A percentile compares a stretch with the other conserved stretches of the same genome.
phyloP scores from a whole-genome alignment of 2,888 invertebrate genomes.

The Drosophila infuscata region DNA sequence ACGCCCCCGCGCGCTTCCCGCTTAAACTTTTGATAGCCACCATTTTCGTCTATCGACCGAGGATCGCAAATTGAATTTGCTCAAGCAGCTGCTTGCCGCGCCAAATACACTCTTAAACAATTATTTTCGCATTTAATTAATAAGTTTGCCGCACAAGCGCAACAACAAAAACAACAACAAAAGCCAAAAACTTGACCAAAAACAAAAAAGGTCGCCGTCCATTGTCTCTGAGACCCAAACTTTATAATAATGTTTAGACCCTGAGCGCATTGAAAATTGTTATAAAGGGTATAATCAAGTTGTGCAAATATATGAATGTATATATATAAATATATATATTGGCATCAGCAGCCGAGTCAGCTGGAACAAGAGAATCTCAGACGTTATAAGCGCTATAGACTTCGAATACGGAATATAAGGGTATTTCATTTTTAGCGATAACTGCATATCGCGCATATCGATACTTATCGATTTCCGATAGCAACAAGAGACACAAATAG shows the following conservation, averaged over 20 bases:
- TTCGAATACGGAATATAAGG: neutral
- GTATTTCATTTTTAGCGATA: neutral
- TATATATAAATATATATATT: neutral
- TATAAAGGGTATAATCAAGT: neutral
- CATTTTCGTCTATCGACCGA: slow-evolving; percentile 20
- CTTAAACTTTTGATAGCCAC: neutral
- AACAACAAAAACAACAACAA: slow-evolving; percentile 32
- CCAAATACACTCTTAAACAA: slow-evolving; percentile 55
- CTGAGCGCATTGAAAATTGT: neutral
- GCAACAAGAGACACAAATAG: neutral
- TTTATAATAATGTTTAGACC: slow-evolving; percentile 41
- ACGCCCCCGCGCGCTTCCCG: neutral
- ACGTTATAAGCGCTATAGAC: neutral
- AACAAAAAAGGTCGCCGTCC: slow-evolving; percentile 42
- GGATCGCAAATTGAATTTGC: slow-evolving; percentile 72
- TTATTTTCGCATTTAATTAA: slow-evolving; percentile 71
- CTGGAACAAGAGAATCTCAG: neutral
- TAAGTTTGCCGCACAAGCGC: slow-evolving; percentile 53
- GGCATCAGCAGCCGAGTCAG: neutral
- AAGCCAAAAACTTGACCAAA: slow-evolving; percentile 14
- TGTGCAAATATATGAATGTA: neutral
- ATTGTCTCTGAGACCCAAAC: slow-evolving; percentile 51
- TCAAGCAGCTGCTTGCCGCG: slow-evolving; percentile 40
- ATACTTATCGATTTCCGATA: neutral
- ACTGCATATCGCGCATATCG: neutral